Base-by-base conservation (phyloP, 2,113 vertebrate species). In the Callithrix jacchus region DNA sequence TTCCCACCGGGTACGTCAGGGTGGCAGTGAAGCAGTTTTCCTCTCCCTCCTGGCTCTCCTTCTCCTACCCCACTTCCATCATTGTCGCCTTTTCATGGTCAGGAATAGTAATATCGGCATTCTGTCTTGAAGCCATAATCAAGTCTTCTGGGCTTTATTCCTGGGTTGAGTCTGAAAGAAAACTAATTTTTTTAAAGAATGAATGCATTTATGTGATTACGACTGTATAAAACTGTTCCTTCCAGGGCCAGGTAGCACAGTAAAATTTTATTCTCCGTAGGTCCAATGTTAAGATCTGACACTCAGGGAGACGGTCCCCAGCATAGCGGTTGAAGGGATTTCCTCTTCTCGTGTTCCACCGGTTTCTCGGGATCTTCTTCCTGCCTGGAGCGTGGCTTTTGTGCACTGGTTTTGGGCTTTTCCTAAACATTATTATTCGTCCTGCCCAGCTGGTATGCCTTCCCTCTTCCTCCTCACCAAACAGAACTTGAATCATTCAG, bases 131-230 rank as follows among this genome's bases (percentile, higher is more conserved):
- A 89, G 64, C 64, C 35, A 2, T 61, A 54, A 7, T 56, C 32
- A 70, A 71, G 49, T 49, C 81, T 71, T 89, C 79, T 45, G 88
- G 74, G 87, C 42, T 92, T 79, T 47, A 64, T 71, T 87, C 83
- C 84, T 85, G 85, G 66, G 56, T 58, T 85, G 77, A 54, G 56
- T 68, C 21, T 32, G 66, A 40, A 89, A 90, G 80, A 89, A 68
- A 93, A 71, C 40, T 16, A 37, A 11, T 27, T 14, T 49, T 61
- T 47, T 92, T 91, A 54, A 80, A 66, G 52, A 12, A 25, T 16
- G 10, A 73, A 32, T n/a, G n/a, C 18, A 30, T 49, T 37, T 21
- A 6, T 64, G 56, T 20, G 42, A 9, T 45, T 17, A 3, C 52
- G 32, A 8, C 45, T 23, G 1, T 13, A 14, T 10, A 21, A 21